Percentiles rank a stretch among this genome's conserved stretches.
Conservation (phyloP, 1,140 invertebrate species). For the Acromyrmex charruanus region DNA sequence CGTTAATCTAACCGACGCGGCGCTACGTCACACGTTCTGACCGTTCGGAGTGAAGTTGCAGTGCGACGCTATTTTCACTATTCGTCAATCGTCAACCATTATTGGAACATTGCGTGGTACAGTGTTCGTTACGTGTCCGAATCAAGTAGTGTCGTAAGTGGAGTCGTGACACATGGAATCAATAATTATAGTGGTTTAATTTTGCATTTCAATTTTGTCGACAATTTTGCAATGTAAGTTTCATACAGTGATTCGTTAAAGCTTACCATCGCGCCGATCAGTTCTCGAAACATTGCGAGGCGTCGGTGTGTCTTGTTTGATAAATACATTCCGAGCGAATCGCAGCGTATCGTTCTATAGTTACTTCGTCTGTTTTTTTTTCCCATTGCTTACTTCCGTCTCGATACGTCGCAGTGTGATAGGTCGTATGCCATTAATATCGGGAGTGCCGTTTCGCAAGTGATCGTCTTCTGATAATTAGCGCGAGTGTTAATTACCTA, state of each 20-base stretch:
- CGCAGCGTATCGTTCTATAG: background rate
- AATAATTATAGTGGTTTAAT: background rate
- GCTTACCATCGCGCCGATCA: too few relatives aligned
- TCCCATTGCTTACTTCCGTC: background rate
- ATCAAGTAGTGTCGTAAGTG: background rate
- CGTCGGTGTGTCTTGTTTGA: too few relatives aligned
- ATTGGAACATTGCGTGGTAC: background rate
- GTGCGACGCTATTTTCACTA: background rate
- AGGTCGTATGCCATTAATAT: background rate
- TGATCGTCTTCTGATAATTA: background rate
- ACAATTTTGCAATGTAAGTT: background rate
- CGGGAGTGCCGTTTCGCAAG: background rate
- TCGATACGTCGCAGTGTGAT: background rate
- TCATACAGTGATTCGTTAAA: background rate
- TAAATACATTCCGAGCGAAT: background rate
- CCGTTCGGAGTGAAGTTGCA: background rate
- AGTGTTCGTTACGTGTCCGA: too few relatives aligned
- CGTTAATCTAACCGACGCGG: background rate
- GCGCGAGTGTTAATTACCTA: slow-evolving; percentile 3
- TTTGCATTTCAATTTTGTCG: background rate
- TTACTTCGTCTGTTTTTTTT: background rate
- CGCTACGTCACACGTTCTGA: background rate
- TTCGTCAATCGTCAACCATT: background rate
- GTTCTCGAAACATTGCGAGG: too few relatives aligned
- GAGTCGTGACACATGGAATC: too few relatives aligned